A percentile compares a stretch with the other conserved stretches of the same genome.
phyloP scores from a whole-genome alignment of 2,797 vertebrate genomes.

The Coranthus polyacanthus region DNA sequence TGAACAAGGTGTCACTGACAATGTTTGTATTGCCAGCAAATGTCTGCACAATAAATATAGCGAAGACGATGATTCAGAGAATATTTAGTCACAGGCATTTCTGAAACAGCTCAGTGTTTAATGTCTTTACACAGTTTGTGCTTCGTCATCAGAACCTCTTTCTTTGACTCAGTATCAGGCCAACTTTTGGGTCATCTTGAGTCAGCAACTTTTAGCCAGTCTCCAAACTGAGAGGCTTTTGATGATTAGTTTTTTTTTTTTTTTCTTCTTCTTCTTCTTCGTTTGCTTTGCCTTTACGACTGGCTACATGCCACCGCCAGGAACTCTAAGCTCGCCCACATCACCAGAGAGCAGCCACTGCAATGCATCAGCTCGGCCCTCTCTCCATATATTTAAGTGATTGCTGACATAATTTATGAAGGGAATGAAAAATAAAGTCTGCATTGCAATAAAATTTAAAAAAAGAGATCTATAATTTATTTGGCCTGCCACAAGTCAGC shows the following conservation, averaged over 20 bases:
- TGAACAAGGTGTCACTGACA: background rate
- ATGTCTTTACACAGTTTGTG: slow-evolving; percentile 32
- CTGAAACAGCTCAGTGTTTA: slow-evolving; percentile 17
- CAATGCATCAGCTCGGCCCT: slow-evolving; percentile 57
- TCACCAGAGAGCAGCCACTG: slow-evolving; percentile 57
- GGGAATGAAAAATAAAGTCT: slow-evolving; percentile 75
- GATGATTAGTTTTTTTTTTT: slow-evolving; percentile 40
- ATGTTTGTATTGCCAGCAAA: slow-evolving; percentile 1
- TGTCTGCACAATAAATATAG: background rate
- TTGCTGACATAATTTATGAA: slow-evolving; percentile 80
- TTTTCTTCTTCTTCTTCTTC: background rate
- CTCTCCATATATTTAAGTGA: slow-evolving; percentile 73
- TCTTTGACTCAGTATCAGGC: slow-evolving; percentile 27
- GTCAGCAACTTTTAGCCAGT: slow-evolving; percentile 58
- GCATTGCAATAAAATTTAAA: slow-evolving; percentile 67
- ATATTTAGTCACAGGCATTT: slow-evolving; percentile 1
- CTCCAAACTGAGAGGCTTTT: slow-evolving; percentile 65
- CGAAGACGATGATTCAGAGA: background rate
- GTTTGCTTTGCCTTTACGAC: slow-evolving; percentile 50
- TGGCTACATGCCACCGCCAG: slow-evolving; percentile 59
- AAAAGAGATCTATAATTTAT: slow-evolving; percentile 71
- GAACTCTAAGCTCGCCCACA: slow-evolving; percentile 54
- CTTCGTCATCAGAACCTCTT: slow-evolving; percentile 50
- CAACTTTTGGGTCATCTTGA: slow-evolving; percentile 48
- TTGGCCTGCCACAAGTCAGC: slow-evolving; percentile 63